These are phyloP conservation scores for Carpatolechia fugitivella DNA, from an alignment of 2,888 invertebrate species.

Conservation along the genomic window DNA sequence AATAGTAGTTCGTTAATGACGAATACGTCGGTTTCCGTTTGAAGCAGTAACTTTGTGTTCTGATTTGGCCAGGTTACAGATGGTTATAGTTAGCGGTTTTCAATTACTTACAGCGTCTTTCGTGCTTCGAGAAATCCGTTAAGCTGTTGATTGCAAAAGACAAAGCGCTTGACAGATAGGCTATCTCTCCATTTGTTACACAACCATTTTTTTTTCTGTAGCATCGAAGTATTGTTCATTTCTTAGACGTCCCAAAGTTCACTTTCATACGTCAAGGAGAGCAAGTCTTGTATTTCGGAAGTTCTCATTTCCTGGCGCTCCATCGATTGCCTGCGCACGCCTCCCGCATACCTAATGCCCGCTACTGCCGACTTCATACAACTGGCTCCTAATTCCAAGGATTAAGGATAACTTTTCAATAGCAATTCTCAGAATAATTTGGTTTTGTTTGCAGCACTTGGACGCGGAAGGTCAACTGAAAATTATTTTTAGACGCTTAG, in stretches of 20 bases:
- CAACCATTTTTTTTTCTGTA: too few species aligned
- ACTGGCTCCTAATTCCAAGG: constrained; percentile 18
- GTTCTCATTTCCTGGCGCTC: constrained; percentile 42
- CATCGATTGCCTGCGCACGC: constrained; percentile 58
- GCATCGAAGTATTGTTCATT: too few species aligned
- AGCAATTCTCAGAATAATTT: neutral
- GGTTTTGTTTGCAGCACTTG: constrained; percentile 19
- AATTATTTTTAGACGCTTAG: constrained; percentile 16
- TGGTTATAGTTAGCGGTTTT: too few species aligned
- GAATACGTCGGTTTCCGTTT: too few species aligned
- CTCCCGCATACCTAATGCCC: constrained; percentile 48
- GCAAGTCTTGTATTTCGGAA: constrained; percentile 27
- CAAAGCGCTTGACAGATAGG: too few species aligned
- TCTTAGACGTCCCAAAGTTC: neutral
- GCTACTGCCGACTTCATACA: constrained; percentile 13
- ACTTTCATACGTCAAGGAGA: neutral
- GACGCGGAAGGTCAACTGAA: constrained; percentile 36
- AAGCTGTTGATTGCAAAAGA: too few species aligned
- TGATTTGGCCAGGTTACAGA: too few species aligned
- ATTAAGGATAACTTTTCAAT: constrained; percentile 24
- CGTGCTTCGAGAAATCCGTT: too few species aligned
- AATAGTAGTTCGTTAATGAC: too few species aligned
- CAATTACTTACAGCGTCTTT: too few species aligned
- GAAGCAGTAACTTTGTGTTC: too few species aligned
- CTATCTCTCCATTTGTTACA: too few species aligned